Evolutionary conservation across 64 coral and sea anemone species (phyloP), one percentile per base, ranked within the genome.

Genomic region (Anthopleura sola): DNA sequence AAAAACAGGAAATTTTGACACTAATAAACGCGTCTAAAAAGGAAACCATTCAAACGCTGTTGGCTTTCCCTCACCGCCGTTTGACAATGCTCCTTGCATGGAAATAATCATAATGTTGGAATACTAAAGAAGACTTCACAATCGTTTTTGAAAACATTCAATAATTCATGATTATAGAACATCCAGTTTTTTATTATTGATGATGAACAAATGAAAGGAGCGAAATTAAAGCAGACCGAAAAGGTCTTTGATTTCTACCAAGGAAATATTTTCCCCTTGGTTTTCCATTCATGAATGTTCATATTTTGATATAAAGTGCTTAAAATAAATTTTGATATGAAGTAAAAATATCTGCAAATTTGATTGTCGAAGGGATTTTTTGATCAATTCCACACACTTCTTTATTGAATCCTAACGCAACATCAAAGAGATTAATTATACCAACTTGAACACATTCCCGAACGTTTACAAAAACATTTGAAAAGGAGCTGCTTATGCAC

Each of bases 201-300:
- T 71, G 66, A 71, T 34, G 29, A 71, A 36, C 29, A 26, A 37
- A 8, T 38, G 48, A 38, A 13, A 62, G 36, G 29, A 37, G n/a
- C n/a, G n/a, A n/a, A n/a, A 24, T 37, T 24, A 84, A 83, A 83
- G 57, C 82, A 83, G 24, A 62, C 21, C 58, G 58, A 62, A 26
- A 23, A 9, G 21, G 58, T 0, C 6, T 62, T 71, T 71, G 66
- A 32, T 71, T 71, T 31, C 24, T 12, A 13, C 26, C 29, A 11
- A 10, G 3, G 23, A 15, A 33, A 34, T 1, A 32, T 71, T 71
- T 16, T 71, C 10, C 58, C 5, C 10, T 53, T 53, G 50, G 50
- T 24, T 62, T 62, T 2, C 6, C 24, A 62, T 8, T 14, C 21
- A 62, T 62, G 24, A 62, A 26, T 7, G 3, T 62, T n/a, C 24